Conservation (phyloP, 2,888 invertebrate genomes). For the Euplexia lucipara region DNA sequence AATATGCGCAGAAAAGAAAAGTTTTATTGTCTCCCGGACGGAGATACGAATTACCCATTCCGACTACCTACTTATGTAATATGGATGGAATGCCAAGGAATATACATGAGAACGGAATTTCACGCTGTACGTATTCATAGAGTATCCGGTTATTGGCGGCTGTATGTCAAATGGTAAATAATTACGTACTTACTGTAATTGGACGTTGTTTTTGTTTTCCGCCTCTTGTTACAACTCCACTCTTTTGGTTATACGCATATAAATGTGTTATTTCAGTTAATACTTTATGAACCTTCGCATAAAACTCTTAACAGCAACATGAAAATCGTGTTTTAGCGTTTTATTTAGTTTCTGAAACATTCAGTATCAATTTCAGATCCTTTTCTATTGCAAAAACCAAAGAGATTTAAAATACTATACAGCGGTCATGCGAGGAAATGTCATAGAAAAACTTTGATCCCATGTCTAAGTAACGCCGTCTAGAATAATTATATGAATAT, state of each 20-base stretch:
- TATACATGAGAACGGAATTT: conserved; percentile 46
- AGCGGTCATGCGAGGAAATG: too few species aligned
- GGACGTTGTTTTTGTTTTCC: conserved; percentile 27
- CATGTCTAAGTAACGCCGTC: too few species aligned
- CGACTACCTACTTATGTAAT: conserved; percentile 64
- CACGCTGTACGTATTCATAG: conserved; percentile 46
- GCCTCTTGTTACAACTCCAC: background rate
- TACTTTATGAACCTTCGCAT: background rate
- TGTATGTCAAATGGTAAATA: conserved; percentile 50
- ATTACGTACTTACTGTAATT: conserved; percentile 52
- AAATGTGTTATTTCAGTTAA: conserved; percentile 1
- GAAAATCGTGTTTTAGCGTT: background rate
- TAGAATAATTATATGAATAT: too few species aligned
- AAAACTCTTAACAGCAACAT: background rate
- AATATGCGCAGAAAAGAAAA: conserved; percentile 69
- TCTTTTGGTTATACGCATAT: background rate
- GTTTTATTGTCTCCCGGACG: conserved; percentile 60
- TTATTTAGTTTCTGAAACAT: background rate
- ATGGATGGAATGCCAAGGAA: conserved; percentile 45
- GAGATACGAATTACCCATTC: conserved; percentile 61
- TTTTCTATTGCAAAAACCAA: too few species aligned
- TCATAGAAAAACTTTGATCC: too few species aligned
- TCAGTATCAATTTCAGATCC: too few species aligned
- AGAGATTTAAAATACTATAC: too few species aligned
- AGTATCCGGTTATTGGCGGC: conserved; percentile 50